Evolutionary conservation across 2,113 vertebrate genomes (phyloP), one percentile per base, ranked within the genome.

Genomic region (Megaceryle maxima): DNA sequence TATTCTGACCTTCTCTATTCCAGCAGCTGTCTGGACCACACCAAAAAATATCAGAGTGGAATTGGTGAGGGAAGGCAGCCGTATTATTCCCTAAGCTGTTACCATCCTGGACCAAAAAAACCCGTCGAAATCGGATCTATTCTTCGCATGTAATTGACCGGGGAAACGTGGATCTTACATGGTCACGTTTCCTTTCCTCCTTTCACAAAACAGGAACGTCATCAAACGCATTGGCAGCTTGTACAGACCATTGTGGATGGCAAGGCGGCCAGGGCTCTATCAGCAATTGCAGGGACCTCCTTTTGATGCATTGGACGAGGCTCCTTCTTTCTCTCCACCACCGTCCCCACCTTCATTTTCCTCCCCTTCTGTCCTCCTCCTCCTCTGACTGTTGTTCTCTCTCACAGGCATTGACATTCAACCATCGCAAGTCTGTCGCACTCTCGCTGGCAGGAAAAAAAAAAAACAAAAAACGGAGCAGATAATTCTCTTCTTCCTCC

Each of bases 341-440:
- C 79, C 94, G 60, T 92, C 87, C 92, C 94, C 96, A 91, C 92
- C 91, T 92, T 92, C 91, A 94, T 94, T 95, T 93, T 95, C 94
- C 93, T 96, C 93, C 80, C 93, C 85, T 94, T 90, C 96, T 91
- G 92, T 96, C 91, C 92, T 95, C 88, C 95, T 94, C 83, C 96
- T 95, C 87, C 89, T 90, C 93, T 82, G 69, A 88, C 89, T 95
- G 94, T 93, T 96, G 92, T 93, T 94, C 94, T 96, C 97, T 86
- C 93, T 97, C 94, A 97, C 92, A 96, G 93, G 96, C 97, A 97
- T 96, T 96, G 96, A 97, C 96, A 95, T 95, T 96, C 92, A 94
- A 96, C 94, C 97, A 98, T 97, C 53, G 80, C 97, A 96, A 94
- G 90, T 76, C 94, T 96, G 91, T 96, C 94, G 96, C 95, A 91